These are phyloP conservation scores for Acrocyrtus sp. DNA, from an alignment of 2,888 invertebrate species.

Conservation along the genomic window DNA sequence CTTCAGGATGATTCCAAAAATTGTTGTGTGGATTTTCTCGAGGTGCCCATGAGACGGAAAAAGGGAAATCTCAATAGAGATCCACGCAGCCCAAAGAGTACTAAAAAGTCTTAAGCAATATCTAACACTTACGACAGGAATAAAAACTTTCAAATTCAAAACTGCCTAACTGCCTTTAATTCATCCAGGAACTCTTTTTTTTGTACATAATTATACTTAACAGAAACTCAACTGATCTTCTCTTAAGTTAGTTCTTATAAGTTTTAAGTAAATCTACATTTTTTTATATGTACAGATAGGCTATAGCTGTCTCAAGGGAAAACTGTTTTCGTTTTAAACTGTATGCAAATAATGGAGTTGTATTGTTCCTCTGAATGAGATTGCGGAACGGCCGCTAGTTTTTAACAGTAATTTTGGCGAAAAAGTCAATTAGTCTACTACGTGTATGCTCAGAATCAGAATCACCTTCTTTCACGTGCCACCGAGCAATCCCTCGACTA, in stretches of 20 bases:
- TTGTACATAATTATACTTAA: constrained; percentile 39
- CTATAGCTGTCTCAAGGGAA: too few species aligned
- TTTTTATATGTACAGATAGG: too few species aligned
- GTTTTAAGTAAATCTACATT: background rate
- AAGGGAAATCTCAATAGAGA: constrained; percentile 54
- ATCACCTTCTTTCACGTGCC: too few species aligned
- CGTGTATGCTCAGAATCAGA: too few species aligned
- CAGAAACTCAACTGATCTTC: background rate
- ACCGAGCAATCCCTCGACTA: too few species aligned
- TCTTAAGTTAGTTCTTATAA: background rate
- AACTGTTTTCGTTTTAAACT: too few species aligned
- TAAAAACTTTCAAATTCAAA: too few species aligned
- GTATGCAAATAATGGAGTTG: too few species aligned
- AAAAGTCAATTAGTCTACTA: too few species aligned
- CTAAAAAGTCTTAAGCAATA: constrained; percentile 54
- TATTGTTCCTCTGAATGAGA: too few species aligned
- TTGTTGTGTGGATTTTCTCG: constrained; percentile 53
- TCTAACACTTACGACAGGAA: background rate
- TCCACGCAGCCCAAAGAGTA: constrained; percentile 58
- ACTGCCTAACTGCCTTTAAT: constrained; percentile 32
- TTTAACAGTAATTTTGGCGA: too few species aligned
- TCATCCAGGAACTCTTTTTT: constrained; percentile 18
- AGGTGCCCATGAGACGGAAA: constrained; percentile 58
- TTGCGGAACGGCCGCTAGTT: too few species aligned
- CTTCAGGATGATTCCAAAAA: constrained; percentile 55